Evolutionary conservation across 2,113 vertebrate genomes (phyloP).

Genomic region (Etia nguti): DNA sequence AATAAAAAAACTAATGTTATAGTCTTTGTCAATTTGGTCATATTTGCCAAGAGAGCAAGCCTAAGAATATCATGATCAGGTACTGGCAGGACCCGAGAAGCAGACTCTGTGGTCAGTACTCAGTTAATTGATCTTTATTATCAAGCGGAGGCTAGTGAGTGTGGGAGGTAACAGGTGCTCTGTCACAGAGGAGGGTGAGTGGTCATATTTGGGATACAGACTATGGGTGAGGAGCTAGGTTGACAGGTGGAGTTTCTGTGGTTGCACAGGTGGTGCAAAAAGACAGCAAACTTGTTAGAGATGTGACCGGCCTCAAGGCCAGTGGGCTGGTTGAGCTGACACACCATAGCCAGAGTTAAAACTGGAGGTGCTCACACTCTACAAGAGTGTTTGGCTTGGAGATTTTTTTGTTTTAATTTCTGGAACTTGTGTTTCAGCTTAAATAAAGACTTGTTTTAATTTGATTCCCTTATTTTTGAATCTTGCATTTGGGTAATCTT

Average conservation of each 20-base stretch:
- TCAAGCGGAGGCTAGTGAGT: neutral
- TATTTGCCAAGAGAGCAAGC: neutral
- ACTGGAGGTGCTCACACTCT: neutral
- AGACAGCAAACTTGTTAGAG: neutral
- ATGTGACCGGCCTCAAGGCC: neutral
- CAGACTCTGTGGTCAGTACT: neutral
- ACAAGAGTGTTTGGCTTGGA: rapidly evolving
- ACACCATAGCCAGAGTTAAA: neutral
- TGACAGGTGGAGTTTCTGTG: neutral
- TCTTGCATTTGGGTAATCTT: neutral
- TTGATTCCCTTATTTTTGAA: neutral
- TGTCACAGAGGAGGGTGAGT: neutral
- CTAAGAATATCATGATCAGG: neutral
- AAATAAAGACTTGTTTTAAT: neutral
- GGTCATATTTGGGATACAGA: neutral
- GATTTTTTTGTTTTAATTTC: neutral
- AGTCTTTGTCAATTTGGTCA: neutral
- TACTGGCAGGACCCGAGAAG: neutral
- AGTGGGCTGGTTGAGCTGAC: neutral
- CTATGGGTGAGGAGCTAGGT: neutral
- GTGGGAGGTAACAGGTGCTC: neutral
- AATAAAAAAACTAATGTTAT: too few species aligned
- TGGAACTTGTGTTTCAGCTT: neutral
- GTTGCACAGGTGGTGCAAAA: neutral
- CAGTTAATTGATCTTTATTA: neutral